phyloP scores from a whole-genome alignment of 2,797 vertebrate species.

The Sebastes hubbsi region DNA sequence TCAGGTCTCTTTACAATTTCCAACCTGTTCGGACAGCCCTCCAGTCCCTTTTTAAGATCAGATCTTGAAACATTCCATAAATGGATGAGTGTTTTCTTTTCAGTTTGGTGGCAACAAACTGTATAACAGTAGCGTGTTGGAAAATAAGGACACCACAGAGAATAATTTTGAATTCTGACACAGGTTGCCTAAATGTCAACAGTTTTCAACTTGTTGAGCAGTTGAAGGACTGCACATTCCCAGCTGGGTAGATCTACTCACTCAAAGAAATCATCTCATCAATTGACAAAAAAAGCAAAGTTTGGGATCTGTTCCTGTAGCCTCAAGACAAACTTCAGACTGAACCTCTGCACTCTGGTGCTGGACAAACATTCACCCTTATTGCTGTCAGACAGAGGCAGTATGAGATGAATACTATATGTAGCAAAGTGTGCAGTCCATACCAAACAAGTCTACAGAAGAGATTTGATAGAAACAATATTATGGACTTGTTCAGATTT shows the following conservation, averaged over 20 bases:
- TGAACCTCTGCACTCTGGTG: background rate
- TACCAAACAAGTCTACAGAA: background rate
- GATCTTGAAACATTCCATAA: background rate
- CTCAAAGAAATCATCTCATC: background rate
- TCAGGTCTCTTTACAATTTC: background rate
- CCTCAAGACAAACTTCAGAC: background rate
- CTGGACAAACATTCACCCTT: background rate
- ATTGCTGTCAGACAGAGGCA: background rate
- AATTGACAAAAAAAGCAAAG: background rate
- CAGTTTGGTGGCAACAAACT: background rate
- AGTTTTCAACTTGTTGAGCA: background rate
- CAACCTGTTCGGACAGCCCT: background rate
- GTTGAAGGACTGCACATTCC: background rate
- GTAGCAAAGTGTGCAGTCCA: background rate
- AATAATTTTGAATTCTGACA: background rate
- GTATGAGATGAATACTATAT: background rate
- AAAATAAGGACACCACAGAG: background rate
- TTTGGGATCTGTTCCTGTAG: background rate
- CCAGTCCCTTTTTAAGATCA: background rate
- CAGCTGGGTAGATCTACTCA: background rate
- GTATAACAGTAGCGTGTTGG: background rate
- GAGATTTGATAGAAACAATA: background rate
- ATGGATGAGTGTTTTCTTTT: background rate
- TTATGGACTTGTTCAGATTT: background rate
- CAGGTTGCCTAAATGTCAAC: background rate